Evolutionary conservation across 2,888 invertebrate genomes (phyloP), one percentile per base, ranked within the genome.

Genomic region (Pachycephus smyrnensis): DNA sequence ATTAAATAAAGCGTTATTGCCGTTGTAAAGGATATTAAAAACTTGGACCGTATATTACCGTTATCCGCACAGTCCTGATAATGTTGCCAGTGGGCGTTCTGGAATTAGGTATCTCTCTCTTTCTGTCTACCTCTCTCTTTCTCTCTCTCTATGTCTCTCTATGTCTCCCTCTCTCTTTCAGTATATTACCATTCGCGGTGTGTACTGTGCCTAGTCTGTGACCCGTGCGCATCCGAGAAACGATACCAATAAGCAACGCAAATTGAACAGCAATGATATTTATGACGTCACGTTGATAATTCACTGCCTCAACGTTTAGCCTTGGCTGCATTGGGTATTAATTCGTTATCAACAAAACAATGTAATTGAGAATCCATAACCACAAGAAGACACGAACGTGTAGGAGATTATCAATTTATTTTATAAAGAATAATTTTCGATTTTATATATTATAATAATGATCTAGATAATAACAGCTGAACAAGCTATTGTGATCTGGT

Each of bases 11-110:
- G 75, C 79, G 80, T 82, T 77, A 81, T 81, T 79, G 76, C 80
- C 76, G 77, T 78, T 79, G 78, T 80, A 76, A 80, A 80, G 78
- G 78, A 82, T 82, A 80, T 82, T 79, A 78, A 81, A 82, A 82
- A 81, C 31, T 71, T 71, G 71, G 71, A 71, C 32, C 71, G 71
- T 71, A 71, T 33, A 71, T 71, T 71, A 71, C 31, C 32, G 71
- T 71, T 71, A 71, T 71, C 71, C 71, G 71, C 71, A 15, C 71
- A 9, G 71, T 3, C 4, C 33, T 71, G 71, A 71, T 71, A 71
- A 71, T 71, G 71, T 32, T 71, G 32, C 71, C 71, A 33, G 71
- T 71, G 71, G 71, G 71, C 71, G 71, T 31, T 71, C 71, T 33
- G 31, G 32, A 71, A 71, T 71, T 71, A 71, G 71, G 71, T 71